Base-by-base conservation (phyloP, 2,113 vertebrate genomes). In the Machaerirhynchus nigripectus region DNA sequence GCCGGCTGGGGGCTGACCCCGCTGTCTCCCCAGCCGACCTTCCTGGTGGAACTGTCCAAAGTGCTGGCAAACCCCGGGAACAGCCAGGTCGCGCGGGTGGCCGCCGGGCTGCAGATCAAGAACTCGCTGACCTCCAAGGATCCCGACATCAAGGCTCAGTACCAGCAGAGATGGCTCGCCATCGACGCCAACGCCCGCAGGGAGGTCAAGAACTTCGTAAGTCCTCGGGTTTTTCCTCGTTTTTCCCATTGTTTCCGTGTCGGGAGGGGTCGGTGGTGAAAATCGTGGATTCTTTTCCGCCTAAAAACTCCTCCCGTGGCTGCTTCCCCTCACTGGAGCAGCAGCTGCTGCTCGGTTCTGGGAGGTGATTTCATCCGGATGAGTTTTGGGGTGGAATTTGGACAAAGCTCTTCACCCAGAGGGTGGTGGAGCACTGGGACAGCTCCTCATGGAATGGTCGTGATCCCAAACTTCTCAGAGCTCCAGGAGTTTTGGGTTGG, bases 101-200 rank as follows among this genome's bases (percentile, higher is more conserved):
- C 99, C 1, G 98, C 99, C 3, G 99, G 99, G 23, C 97, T 99
- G 94, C 99, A 99, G 98, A 99, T 99, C 96, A 99, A 99, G 98
- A 99, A 99, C 97, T 99, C 99, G 2, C 97, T 99, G 97, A 99
- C 99, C 3, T 99, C 99, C 76, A 99, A 99, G 98, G 99, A 99
- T 71, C 98, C 99, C 1, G 99, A 99, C 39, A 98, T 99, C 69
- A 99, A 99, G 97, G 97, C 99, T 0, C 99, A 98, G 68, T 99
- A 99, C 97, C 99, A 99, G 94, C 99, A 99, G 97, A 97, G 99
- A 97, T 99, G 99, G 99, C 98, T 99, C 33, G 99, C 99, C 93
- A 99, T 99, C 95, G 99, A 99, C 89, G 97, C 96, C 96, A 99
- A 99, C 40, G 99, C 99, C 24, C 99, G 99, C 80, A 95, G 98